Percentiles rank a stretch among this genome's conserved stretches.
Conservation (phyloP, 1,140 invertebrate genomes). For the Drosophila triauraria region DNA sequence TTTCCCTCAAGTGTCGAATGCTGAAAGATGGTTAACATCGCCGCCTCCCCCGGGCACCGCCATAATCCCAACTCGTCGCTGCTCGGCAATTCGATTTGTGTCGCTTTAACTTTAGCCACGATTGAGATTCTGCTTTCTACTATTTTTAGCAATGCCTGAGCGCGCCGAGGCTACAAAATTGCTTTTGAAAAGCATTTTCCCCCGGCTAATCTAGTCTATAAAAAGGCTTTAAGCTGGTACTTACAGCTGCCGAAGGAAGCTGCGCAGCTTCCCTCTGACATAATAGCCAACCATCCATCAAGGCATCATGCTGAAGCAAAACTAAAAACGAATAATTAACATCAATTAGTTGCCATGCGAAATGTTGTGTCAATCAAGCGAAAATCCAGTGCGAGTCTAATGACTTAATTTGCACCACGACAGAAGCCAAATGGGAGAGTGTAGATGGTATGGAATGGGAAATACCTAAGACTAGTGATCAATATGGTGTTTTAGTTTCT, state of each 20-base stretch:
- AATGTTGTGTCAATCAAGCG: constrained; percentile 66
- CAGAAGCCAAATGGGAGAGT: constrained; percentile 2
- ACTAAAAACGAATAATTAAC: constrained; percentile 67
- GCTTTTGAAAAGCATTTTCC: constrained; percentile 40
- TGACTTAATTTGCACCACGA: constrained; percentile 51
- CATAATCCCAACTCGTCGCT: constrained; percentile 63
- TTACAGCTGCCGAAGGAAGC: constrained; percentile 7
- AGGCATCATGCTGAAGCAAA: constrained; percentile 36
- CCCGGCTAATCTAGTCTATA: constrained; percentile 37
- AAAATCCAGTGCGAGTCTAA: constrained; percentile 50
- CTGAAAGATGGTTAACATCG: constrained; percentile 36
- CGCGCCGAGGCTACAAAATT: constrained; percentile 18
- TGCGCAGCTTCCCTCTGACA: background rate
- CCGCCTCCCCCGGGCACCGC: background rate
- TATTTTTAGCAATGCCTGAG: constrained; percentile 47
- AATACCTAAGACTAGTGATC: constrained; percentile 2
- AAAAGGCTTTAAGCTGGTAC: constrained; percentile 35
- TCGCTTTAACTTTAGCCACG: constrained; percentile 73
- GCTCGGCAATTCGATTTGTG: constrained; percentile 70
- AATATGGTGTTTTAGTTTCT: accelerated
- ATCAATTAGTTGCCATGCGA: constrained; percentile 67
- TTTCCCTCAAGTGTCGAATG: constrained; percentile 73
- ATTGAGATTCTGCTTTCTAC: constrained; percentile 55
- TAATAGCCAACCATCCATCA: constrained; percentile 56
- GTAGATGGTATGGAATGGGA: background rate